Conservation (phyloP, 2,888 invertebrate species). For the Amphipoea oculea region DNA sequence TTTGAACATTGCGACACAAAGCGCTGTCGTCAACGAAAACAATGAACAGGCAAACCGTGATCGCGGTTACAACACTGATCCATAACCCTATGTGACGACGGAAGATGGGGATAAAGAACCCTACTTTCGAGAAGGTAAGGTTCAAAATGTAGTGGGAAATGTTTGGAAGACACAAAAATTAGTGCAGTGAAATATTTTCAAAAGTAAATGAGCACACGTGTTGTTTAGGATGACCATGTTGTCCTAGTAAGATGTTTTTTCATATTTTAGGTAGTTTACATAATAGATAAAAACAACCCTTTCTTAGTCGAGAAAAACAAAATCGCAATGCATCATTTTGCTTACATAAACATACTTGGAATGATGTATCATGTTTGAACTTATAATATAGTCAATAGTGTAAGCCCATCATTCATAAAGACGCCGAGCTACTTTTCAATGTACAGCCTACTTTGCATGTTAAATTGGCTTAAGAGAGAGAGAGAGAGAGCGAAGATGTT, state of each 20-base stretch:
- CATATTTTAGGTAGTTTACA: not conserved
- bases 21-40: slow-evolving; percentile 66
- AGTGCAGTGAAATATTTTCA: slow-evolving; percentile 61
- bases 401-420: slow-evolving; percentile 9
- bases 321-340: slow-evolving; percentile 26
- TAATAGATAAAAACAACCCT: not conserved
- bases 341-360: not conserved
- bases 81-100: slow-evolving; percentile 29
- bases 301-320: not conserved
- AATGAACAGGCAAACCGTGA: slow-evolving; percentile 65
- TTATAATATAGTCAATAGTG: not conserved
- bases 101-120: not conserved
- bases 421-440: slow-evolving; percentile 11
- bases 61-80: slow-evolving; percentile 55
- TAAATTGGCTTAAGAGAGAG: not conserved
- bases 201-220: slow-evolving; percentile 60
- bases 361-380: slow-evolving; percentile 31
- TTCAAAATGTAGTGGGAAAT: slow-evolving; percentile 14
- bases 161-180: slow-evolving; percentile 49
- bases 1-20: slow-evolving; percentile 62
- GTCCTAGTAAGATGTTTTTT: not conserved
- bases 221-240: slow-evolving; percentile 35
- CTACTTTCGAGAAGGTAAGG: slow-evolving; percentile 1
- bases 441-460: not conserved
- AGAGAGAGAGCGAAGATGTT: not conserved